Percentiles rank a stretch among this genome's conserved stretches.
Evolutionary conservation across 2,888 invertebrate genomes (phyloP).

Genomic region (Drosophila koepferae): DNA sequence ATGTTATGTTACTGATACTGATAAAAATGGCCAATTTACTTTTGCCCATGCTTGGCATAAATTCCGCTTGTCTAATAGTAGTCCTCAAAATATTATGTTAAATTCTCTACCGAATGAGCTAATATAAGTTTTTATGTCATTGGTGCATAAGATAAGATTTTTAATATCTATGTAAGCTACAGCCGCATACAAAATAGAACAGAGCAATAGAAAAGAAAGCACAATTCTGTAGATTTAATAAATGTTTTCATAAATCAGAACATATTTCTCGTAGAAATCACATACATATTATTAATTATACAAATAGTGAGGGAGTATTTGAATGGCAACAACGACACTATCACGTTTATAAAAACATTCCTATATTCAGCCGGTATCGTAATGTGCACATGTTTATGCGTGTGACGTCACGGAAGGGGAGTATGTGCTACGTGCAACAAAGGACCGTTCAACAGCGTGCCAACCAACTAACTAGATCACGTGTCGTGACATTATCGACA

Average conservation of each 20-base stretch:
- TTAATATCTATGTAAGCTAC: neutral
- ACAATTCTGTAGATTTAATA: neutral
- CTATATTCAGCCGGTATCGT: slow-evolving; percentile 26
- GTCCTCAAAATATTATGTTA: neutral
- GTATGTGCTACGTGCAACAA: slow-evolving; percentile 34
- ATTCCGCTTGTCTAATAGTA: neutral
- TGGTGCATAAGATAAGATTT: neutral
- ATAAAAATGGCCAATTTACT: neutral
- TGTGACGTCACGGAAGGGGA: slow-evolving; percentile 66
- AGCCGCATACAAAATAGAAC: neutral
- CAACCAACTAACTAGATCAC: slow-evolving; percentile 34
- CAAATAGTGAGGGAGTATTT: slow-evolving; percentile 8
- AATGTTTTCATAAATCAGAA: neutral
- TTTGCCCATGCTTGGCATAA: neutral
- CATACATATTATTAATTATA: neutral
- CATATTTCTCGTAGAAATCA: neutral
- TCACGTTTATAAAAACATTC: slow-evolving; percentile 2
- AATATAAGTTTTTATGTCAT: neutral
- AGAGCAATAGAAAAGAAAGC: neutral
- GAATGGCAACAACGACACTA: neutral
- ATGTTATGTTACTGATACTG: slow-evolving; percentile 9
- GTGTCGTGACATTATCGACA: slow-evolving; percentile 27
- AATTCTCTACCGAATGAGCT: neutral
- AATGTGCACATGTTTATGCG: slow-evolving; percentile 72
- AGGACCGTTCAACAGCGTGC: slow-evolving; percentile 6